Conservation (phyloP, 1,140 invertebrate species). For the Leptinotarsa defecta region DNA sequence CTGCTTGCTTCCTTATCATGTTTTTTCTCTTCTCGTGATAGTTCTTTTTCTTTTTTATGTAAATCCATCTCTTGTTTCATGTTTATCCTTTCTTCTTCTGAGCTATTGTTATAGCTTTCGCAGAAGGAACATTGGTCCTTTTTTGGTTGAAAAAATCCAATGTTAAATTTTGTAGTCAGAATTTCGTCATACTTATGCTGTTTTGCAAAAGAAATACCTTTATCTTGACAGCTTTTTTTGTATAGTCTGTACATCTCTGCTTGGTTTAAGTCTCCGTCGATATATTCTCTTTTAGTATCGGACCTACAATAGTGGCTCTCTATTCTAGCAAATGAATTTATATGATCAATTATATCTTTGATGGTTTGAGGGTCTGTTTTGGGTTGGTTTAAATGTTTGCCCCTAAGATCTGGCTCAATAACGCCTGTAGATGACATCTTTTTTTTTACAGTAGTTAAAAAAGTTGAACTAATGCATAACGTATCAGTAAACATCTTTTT, state of each 20-base stretch:
- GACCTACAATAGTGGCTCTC: constrained; percentile 42
- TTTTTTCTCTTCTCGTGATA: constrained; percentile 4
- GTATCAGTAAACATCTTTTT: constrained; percentile 13
- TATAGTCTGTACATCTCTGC: constrained; percentile 31
- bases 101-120: constrained; percentile 47
- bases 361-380: not conserved
- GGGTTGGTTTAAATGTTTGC: constrained; percentile 5
- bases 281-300: constrained; percentile 39
- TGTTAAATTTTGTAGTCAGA: constrained; percentile 43
- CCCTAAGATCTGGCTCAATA: constrained; percentile 6
- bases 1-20: constrained; percentile 6
- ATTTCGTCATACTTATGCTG: not conserved
- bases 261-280: constrained; percentile 40
- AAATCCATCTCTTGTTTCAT: constrained; percentile 42
- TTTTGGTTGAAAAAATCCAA: constrained; percentile 53
- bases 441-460: not conserved
- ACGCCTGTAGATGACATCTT: not conserved
- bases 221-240: not conserved
- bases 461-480: not conserved
- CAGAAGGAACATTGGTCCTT: constrained; percentile 53
- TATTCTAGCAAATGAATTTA: constrained; percentile 39
- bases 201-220: constrained; percentile 4
- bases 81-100: constrained; percentile 42
- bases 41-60: not conserved
- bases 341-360: constrained; percentile 27